phyloP scores from a whole-genome alignment of 2,113 vertebrate species.

The Athene cunicularia region DNA sequence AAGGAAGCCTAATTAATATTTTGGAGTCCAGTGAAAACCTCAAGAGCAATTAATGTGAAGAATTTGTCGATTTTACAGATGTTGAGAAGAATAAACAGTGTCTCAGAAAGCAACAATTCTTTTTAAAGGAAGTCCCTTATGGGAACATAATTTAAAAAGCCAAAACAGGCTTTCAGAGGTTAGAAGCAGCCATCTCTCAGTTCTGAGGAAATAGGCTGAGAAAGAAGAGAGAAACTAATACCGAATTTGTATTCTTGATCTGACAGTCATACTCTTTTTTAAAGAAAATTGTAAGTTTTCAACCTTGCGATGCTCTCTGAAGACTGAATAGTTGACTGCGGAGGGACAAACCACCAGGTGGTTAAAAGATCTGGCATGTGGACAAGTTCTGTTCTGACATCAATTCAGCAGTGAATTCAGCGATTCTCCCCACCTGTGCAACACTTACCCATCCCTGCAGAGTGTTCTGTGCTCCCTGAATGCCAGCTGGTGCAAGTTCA shows the following conservation, averaged over 20 bases:
- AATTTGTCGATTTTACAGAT: slow-evolving; percentile 43
- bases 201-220: slow-evolving; percentile 5
- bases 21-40: slow-evolving; percentile 15
- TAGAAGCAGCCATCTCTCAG: neutral
- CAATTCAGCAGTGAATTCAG: neutral
- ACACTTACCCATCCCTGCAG: neutral
- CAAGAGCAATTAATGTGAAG: slow-evolving; percentile 10
- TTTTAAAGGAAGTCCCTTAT: slow-evolving; percentile 4
- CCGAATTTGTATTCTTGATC: neutral
- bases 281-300: neutral
- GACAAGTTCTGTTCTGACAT: neutral
- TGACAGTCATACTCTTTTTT: neutral
- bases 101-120: slow-evolving; percentile 5
- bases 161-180: slow-evolving; percentile 12
- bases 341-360: slow-evolving; percentile 53
- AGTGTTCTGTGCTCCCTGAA: neutral
- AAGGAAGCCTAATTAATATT: slow-evolving; percentile 44
- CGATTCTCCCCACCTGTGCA: neutral
- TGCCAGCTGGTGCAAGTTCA: neutral
- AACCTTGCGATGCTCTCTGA: slow-evolving; percentile 11
- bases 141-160: neutral
- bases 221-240: neutral
- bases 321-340: neutral
- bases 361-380: neutral
- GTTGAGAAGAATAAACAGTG: slow-evolving; percentile 38